A percentile compares a stretch with the other conserved stretches of the same genome.
Evolutionary conservation across 2,113 vertebrate genomes (phyloP).

Genomic region (Dicaeum eximium): DNA sequence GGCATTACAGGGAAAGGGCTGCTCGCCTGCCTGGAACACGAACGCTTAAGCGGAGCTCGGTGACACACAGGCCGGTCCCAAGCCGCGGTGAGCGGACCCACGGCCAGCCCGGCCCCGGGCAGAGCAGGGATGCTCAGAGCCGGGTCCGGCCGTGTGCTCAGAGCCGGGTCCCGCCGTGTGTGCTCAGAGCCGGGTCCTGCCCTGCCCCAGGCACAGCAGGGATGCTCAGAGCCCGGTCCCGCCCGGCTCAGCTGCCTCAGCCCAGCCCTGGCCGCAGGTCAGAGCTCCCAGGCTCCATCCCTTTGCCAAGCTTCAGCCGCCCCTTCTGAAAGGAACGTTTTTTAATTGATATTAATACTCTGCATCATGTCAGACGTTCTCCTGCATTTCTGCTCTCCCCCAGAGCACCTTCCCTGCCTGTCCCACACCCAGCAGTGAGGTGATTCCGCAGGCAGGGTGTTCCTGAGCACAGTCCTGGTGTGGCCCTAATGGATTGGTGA

Average conservation of each 20-base stretch:
- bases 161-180: no score
- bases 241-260: not conserved
- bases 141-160: rapidly evolving
- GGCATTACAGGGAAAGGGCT: not conserved
- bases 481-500: not conserved
- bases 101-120: not conserved
- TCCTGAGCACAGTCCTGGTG: not conserved
- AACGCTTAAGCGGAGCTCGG: not conserved
- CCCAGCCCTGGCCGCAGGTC: not conserved
- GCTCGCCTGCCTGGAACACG: rapidly evolving
- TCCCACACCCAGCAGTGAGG: not conserved
- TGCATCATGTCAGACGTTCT: not conserved
- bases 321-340: not conserved
- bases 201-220: not conserved
- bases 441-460: rapidly evolving
- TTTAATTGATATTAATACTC: not conserved
- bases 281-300: not conserved
- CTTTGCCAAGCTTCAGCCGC: not conserved
- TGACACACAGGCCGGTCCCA: not conserved
- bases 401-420: not conserved
- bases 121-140: not conserved
- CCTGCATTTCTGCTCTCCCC: not conserved
- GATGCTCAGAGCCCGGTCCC: not conserved
- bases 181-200: not conserved
- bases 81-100: rapidly evolving